Evolutionary conservation across 2,113 vertebrate species (phyloP).

Genomic region (Lepus europaeus): DNA sequence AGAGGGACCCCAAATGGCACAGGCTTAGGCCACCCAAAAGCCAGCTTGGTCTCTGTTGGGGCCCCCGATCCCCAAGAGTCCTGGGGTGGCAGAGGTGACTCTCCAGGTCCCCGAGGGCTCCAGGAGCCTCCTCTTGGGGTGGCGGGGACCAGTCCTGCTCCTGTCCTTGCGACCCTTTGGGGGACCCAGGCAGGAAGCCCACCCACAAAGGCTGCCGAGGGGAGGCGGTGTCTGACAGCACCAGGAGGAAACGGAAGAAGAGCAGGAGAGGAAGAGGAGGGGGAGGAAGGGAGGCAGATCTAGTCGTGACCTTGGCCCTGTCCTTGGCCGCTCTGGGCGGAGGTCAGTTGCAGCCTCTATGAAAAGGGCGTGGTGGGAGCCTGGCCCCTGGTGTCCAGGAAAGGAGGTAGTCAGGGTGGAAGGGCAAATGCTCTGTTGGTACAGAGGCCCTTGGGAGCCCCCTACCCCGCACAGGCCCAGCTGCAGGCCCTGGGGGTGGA

Average conservation of each 20-base stretch:
- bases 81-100: background rate
- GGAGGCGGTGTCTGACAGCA: background rate
- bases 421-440: background rate
- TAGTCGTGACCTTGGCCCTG: background rate
- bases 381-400: background rate
- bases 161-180: too few species aligned
- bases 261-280: background rate
- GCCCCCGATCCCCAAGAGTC: background rate
- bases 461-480: too few species aligned
- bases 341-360: background rate
- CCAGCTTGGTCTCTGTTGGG: background rate
- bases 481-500: too few species aligned
- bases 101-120: background rate
- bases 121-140: background rate
- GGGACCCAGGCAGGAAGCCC: background rate
- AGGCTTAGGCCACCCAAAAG: background rate
- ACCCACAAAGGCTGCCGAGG: background rate
- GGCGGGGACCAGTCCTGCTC: background rate
- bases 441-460: accelerated
- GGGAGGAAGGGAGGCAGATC: background rate
- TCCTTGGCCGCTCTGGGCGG: background rate
- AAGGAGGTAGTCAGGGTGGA: accelerated
- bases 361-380: background rate
- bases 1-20: background rate
- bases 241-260: background rate